phyloP scores from a whole-genome alignment of 2,888 invertebrate species.

The Sepiola atlantica region DNA sequence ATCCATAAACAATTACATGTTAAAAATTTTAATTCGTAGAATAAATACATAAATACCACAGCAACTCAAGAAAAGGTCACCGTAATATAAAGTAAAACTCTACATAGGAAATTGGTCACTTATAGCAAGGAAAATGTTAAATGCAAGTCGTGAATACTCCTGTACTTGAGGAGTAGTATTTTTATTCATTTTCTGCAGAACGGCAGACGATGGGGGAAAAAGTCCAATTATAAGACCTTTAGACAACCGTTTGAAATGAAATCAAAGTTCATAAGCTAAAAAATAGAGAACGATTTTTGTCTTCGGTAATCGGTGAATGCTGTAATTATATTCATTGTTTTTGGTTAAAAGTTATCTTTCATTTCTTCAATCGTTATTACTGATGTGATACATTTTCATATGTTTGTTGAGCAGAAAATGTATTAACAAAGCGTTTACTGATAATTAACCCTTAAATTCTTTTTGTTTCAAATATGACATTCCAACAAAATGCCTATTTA shows the following conservation, averaged over 20 bases:
- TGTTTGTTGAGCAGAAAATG: not conserved
- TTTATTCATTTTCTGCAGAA: not conserved
- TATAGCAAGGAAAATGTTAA: conserved; percentile 1
- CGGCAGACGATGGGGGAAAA: no score
- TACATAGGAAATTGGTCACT: conserved; percentile 32
- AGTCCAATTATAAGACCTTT: not conserved
- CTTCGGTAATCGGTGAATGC: not conserved
- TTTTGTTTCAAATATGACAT: no score
- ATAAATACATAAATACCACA: no score
- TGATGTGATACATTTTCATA: no score
- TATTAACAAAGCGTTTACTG: not conserved
- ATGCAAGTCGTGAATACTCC: no score
- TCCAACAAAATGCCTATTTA: no score
- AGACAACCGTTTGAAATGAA: not conserved
- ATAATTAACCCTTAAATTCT: no score
- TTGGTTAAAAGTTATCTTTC: no score
- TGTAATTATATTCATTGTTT: no score
- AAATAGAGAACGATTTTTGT: not conserved
- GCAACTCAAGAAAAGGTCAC: not conserved
- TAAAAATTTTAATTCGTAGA: not conserved
- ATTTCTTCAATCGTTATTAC: no score
- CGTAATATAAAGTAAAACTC: not conserved
- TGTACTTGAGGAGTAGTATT: not conserved
- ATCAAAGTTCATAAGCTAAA: not conserved
- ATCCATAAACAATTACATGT: not conserved